phyloP scores from a whole-genome alignment of 2,888 invertebrate genomes.

The Xestia ashworthii region DNA sequence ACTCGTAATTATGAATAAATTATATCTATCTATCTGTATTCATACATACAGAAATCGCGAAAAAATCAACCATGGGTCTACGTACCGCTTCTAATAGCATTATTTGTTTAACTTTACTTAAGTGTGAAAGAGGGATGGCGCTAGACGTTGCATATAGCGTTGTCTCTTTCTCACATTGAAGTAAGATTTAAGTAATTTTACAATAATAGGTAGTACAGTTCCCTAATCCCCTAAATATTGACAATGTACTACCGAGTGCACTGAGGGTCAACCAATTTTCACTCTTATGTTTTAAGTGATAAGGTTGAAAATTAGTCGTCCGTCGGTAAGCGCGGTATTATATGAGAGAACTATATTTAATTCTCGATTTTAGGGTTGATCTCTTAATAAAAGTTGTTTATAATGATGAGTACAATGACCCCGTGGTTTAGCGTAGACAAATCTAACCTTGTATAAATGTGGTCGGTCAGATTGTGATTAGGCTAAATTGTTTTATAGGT shows the following conservation, averaged over 20 bases:
- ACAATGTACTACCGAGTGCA: too few relatives aligned
- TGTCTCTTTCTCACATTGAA: background rate
- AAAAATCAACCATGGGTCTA: background rate
- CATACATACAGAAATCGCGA: background rate
- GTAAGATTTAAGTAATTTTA: background rate
- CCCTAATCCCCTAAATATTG: background rate
- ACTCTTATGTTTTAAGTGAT: too few relatives aligned
- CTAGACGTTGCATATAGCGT: background rate
- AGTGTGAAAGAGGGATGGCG: background rate
- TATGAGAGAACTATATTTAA: background rate
- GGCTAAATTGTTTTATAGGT: slow-evolving; percentile 30
- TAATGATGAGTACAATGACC: background rate
- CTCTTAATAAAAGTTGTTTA: background rate
- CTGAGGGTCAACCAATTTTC: too few relatives aligned
- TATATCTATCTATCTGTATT: too few relatives aligned
- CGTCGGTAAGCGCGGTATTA: too few relatives aligned
- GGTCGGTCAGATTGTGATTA: slow-evolving; percentile 46
- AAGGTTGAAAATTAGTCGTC: too few relatives aligned
- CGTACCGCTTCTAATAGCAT: background rate
- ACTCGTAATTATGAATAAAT: background rate
- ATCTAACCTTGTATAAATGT: background rate
- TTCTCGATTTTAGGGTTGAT: background rate
- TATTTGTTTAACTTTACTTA: background rate
- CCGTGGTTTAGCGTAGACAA: background rate
- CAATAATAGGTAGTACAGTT: background rate